Conservation (phyloP, 1,140 invertebrate species). For the Drosophila bipectinata region DNA sequence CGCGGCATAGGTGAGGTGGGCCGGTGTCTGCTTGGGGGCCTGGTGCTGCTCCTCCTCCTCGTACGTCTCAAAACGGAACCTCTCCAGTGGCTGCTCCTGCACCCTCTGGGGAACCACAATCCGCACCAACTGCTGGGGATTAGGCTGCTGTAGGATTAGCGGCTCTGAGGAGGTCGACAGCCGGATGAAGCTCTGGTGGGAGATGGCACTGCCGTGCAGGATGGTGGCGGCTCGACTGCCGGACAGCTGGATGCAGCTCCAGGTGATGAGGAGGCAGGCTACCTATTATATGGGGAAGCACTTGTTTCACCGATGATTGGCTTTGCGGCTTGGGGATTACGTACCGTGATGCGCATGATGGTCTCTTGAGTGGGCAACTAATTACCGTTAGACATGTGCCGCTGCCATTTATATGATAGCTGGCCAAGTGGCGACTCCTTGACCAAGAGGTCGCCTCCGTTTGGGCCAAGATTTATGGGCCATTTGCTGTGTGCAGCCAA, state of each 20-base stretch:
- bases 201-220: slow-evolving; percentile 77
- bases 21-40: slow-evolving; percentile 52
- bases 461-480: slow-evolving; percentile 35
- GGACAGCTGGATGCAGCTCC: background rate
- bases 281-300: slow-evolving; percentile 4
- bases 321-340: slow-evolving; percentile 18
- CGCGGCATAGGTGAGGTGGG: slow-evolving; percentile 71
- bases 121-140: slow-evolving; percentile 15
- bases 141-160: slow-evolving; percentile 12
- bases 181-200: slow-evolving; percentile 84
- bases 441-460: slow-evolving; percentile 38
- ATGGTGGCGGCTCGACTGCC: slow-evolving; percentile 42
- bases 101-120: slow-evolving; percentile 34
- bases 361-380: slow-evolving; percentile 52
- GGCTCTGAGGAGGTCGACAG: slow-evolving; percentile 34
- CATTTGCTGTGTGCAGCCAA: slow-evolving; percentile 39
- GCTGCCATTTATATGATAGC: slow-evolving; percentile 36
- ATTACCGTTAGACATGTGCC: slow-evolving; percentile 40
- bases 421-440: slow-evolving; percentile 40
- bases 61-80: background rate
- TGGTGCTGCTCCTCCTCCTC: background rate
- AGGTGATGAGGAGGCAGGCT: slow-evolving; percentile 20
- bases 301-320: background rate
- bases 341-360: slow-evolving; percentile 47
- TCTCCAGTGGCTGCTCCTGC: background rate